Base-by-base conservation (phyloP, 92 coral and sea anemone genomes). In the Palythoa grandis region DNA sequence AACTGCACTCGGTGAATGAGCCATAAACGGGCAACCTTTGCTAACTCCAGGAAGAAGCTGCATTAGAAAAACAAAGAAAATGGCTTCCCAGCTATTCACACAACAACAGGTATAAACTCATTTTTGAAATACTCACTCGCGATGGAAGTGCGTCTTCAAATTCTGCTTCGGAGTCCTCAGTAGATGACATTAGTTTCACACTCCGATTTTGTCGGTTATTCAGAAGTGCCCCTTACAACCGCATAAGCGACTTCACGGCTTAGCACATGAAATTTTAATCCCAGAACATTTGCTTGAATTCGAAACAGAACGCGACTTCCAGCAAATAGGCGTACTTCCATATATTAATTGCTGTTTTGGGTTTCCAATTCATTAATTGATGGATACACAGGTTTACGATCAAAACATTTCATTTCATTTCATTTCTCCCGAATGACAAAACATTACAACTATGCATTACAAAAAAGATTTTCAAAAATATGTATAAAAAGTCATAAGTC, bases 251-350 rank as follows among this genome's bases (percentile, higher is more conserved):
- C 77, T 87, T 90, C 91, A 78, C 87, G 43, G 83, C 85, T 90
- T 65, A 91, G 85, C 60, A 83, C 98, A 94, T 94, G 91, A 94
- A 94, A 92, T 92, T 94, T 94, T 94, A 94, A 94, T 94, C 86
- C 78, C 84, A 56, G 61, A 67, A 65, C 86, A 86, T 90, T 91
- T 87, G 79, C 91, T 85, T 89, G 94, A 88, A 83, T 84, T 87
- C 86, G 86, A 88, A 86, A 87, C 94, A 90, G 86, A 92, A 84
- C 79, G 88, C 86, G 89, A 87, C 88, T 85, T 76, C 24, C 48
- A 67, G 25, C 85, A 80, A 80, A 80, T 80, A 66, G 85, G 74
- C 85, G 63, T 74, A 60, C 85, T 80, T 65, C 74, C 23, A 47
- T 48, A 52, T 80, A 80, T 80, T 80, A 80, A 80, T 80, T 66